Conservation (phyloP, 35 echinoderm and acorn worm species). For the Amphiura filiformis region DNA sequence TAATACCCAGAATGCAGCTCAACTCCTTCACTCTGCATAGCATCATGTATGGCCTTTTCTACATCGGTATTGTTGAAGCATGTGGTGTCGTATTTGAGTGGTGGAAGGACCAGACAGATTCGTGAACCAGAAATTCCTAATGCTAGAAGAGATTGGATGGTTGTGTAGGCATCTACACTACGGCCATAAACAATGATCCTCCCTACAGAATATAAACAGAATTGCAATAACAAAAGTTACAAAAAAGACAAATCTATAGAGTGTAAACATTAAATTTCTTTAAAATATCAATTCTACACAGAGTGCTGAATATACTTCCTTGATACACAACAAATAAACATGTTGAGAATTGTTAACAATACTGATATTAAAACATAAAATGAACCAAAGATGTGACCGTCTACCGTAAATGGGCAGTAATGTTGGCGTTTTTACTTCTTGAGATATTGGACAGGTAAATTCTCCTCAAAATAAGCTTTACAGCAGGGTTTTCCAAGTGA, state of each 20-base stretch:
- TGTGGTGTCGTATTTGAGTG: conserved; percentile 53
- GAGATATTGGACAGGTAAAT: too few relatives aligned
- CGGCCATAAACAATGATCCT: conserved; percentile 89
- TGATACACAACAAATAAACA: too few relatives aligned
- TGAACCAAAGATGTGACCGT: too few relatives aligned
- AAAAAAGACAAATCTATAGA: neutral
- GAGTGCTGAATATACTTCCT: too few relatives aligned
- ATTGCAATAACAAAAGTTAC: neutral
- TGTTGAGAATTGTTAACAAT: too few relatives aligned
- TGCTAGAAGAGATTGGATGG: conserved; percentile 60
- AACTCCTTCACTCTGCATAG: conserved; percentile 52
- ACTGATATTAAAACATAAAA: too few relatives aligned
- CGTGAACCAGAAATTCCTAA: conserved; percentile 62
- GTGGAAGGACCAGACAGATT: conserved; percentile 74
- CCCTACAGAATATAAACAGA: conserved; percentile 54
- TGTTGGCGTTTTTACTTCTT: too few relatives aligned
- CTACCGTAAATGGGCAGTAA: too few relatives aligned
- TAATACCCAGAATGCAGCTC: conserved; percentile 64
- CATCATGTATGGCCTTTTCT: conserved; percentile 46
- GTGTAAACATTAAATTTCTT: too few relatives aligned
- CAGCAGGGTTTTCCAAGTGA: too few relatives aligned
- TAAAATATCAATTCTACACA: too few relatives aligned
- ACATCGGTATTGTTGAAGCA: conserved; percentile 88
- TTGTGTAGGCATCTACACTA: conserved; percentile 82
- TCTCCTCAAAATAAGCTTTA: too few relatives aligned